Base-by-base conservation (phyloP, 1,140 invertebrate species). In the Sinella curviseta region DNA sequence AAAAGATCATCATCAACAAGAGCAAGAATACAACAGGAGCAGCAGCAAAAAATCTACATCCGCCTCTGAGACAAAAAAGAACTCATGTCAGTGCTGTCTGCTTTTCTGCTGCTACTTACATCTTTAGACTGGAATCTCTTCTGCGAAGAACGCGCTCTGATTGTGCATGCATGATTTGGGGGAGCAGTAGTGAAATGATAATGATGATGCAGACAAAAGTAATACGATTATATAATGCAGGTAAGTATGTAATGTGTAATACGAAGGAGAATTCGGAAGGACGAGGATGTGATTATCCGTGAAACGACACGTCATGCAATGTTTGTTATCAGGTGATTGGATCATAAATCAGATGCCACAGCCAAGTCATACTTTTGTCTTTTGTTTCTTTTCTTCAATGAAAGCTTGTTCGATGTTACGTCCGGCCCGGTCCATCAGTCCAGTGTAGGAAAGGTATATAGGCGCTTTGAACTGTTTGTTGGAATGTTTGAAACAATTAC, bases 281-380 rank as follows among this genome's bases (percentile, higher is more conserved):
- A 70, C 8, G 65, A 70, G 65, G 65, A 31, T 30, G 65, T 33
- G 65, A 70, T 70, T 70, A 70, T 70, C 31, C 31, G 65, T 70
- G 65, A 70, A 70, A 70, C 31, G 65, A 70, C 30, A 14, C 26
- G 65, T 70, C 26, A 70, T 65, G 65, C 65, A 3, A 70, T 30
- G 26, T 31, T 70, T 70, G 30, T 26, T 70, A 70, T 70, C 65
- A 70, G 65, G 65, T 70, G 65, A 70, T 70, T 70, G 65, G 30
- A 70, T 70, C 65, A 33, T 65, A 65, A 70, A 70, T 70, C 26
- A 24, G 24, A 60, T 48, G 39, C 17, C 39, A n/a, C n/a, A n/a
- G n/a, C n/a, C n/a, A n/a, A n/a, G n/a, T n/a, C n/a, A n/a, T n/a
- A n/a, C n/a, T n/a, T n/a, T n/a, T n/a, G n/a, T n/a, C n/a, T n/a